These are phyloP conservation scores for Lysandra coridon DNA, from an alignment of 2,888 invertebrate species.

Conservation along the genomic window DNA sequence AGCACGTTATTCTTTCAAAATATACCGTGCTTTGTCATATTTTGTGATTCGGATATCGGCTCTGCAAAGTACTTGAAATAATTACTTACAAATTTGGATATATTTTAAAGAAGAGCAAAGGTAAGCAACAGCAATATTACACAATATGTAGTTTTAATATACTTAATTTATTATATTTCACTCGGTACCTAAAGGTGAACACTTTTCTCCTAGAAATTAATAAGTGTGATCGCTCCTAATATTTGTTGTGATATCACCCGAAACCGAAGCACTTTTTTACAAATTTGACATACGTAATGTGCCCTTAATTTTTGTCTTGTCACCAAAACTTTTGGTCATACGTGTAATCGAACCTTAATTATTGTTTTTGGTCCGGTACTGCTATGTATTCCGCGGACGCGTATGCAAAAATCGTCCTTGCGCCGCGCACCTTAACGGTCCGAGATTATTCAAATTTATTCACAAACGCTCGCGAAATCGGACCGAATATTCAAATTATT, in stretches of 20 bases:
- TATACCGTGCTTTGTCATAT: too few species aligned
- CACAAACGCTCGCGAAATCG: slow-evolving; percentile 61
- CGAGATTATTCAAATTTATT: slow-evolving; percentile 75
- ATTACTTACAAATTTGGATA: too few species aligned
- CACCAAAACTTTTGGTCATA: neutral
- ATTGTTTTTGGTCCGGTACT: neutral
- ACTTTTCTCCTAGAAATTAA: neutral
- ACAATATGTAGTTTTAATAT: too few species aligned
- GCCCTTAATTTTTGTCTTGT: neutral
- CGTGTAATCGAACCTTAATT: neutral
- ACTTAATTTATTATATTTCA: too few species aligned
- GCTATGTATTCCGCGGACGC: slow-evolving; percentile 26
- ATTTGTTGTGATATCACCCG: neutral
- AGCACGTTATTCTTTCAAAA: neutral
- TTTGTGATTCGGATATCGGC: too few species aligned
- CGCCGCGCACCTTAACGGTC: slow-evolving; percentile 56
- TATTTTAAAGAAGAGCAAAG: too few species aligned
- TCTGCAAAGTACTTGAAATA: too few species aligned
- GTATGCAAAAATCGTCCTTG: slow-evolving; percentile 76
- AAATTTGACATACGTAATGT: neutral
- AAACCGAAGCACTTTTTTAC: neutral
- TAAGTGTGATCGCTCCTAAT: neutral
- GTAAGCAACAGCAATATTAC: too few species aligned
- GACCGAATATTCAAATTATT: slow-evolving; percentile 60
- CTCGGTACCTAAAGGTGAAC: neutral